Percentiles rank a stretch among this genome's conserved stretches.
Conservation (phyloP, 2,888 invertebrate species). For the Lepidochrysops patricia region DNA sequence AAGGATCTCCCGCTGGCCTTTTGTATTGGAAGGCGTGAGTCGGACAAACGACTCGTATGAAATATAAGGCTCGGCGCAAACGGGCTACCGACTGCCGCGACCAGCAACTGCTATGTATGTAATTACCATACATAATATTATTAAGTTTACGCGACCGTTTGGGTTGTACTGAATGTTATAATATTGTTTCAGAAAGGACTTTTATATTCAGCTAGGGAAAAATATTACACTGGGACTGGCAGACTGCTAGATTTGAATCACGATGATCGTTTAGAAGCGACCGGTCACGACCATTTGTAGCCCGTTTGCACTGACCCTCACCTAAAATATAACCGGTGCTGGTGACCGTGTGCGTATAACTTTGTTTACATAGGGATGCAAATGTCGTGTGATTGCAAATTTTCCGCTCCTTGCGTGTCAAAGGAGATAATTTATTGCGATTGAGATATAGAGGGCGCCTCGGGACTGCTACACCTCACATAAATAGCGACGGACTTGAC, state of each 20-base stretch:
- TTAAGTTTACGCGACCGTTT: too few relatives aligned
- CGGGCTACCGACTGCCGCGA: not conserved
- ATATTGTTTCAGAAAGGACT: too few relatives aligned
- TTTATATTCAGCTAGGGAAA: too few relatives aligned
- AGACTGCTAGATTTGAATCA: too few relatives aligned
- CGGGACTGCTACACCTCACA: constrained; percentile 43
- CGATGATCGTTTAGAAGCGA: not conserved
- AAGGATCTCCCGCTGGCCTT: constrained; percentile 65
- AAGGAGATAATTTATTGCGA: constrained; percentile 65
- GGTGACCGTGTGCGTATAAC: constrained; percentile 60
- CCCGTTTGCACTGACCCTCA: constrained; percentile 13
- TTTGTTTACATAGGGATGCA: constrained; percentile 60
- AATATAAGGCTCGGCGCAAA: not conserved
- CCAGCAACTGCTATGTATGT: not conserved
- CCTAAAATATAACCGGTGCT: constrained; percentile 61
- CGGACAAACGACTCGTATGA: constrained; percentile 56
- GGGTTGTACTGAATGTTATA: too few relatives aligned
- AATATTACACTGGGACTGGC: too few relatives aligned
- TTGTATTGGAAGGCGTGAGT: constrained; percentile 61
- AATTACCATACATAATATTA: too few relatives aligned
- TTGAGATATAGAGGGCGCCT: constrained; percentile 59
- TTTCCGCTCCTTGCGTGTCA: constrained; percentile 64
- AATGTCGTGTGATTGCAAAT: constrained; percentile 55
- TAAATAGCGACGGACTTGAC: constrained; percentile 50
- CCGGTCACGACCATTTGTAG: not conserved